phyloP scores from a whole-genome alignment of 2,888 invertebrate genomes.

The Harpalus rubripes region DNA sequence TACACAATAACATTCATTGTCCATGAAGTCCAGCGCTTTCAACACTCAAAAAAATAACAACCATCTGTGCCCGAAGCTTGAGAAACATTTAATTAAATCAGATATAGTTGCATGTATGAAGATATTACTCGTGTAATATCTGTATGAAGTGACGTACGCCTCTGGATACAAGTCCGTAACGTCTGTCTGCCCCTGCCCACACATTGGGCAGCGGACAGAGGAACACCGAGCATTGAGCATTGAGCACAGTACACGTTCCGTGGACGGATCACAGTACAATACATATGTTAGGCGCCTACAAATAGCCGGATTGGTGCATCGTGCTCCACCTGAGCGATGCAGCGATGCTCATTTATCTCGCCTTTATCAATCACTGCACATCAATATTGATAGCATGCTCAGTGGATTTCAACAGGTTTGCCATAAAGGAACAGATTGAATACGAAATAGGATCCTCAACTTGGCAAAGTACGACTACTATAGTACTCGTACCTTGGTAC shows the following conservation, averaged over 20 bases:
- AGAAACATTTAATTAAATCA: conserved; percentile 41
- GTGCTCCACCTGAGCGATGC: conserved; percentile 51
- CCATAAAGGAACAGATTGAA: not conserved
- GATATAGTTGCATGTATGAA: conserved; percentile 23
- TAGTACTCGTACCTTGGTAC: not conserved
- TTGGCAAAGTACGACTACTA: too few relatives aligned
- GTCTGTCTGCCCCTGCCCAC: conserved; percentile 51
- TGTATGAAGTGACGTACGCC: conserved; percentile 22
- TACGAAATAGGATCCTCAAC: not conserved
- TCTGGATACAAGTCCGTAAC: conserved; percentile 20
- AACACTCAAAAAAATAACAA: too few relatives aligned
- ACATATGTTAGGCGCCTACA: conserved; percentile 53
- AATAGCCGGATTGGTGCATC: conserved; percentile 21
- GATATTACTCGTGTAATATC: conserved; percentile 42
- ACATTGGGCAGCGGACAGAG: not conserved
- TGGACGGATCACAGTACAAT: conserved; percentile 29
- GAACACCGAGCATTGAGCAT: conserved; percentile 44
- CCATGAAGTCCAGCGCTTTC: too few relatives aligned
- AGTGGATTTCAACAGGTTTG: conserved; percentile 33
- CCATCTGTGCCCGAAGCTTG: not conserved
- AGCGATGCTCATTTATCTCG: conserved; percentile 56
- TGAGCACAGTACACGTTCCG: conserved; percentile 5
- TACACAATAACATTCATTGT: too few relatives aligned
- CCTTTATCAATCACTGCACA: conserved; percentile 61
- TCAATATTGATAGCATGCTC: conserved; percentile 50